A percentile compares a stretch with the other conserved stretches of the same genome.
Conservation (phyloP, 2,113 vertebrate genomes). For the Peromyscus polionotus region DNA sequence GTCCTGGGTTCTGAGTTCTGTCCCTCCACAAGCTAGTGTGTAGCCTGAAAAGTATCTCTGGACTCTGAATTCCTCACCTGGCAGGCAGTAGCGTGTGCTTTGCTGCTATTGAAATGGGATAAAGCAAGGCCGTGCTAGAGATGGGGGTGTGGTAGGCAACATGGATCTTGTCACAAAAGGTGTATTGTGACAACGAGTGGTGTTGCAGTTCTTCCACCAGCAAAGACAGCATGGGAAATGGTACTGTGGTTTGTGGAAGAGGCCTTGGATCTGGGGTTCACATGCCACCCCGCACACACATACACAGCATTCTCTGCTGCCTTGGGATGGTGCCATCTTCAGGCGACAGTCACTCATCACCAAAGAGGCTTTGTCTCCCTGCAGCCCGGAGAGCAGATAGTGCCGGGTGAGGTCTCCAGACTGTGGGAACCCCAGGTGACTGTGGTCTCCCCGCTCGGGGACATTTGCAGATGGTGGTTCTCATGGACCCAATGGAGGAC, state of each 20-base stretch:
- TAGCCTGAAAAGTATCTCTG: too few relatives aligned
- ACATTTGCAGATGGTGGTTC: conserved; percentile 91
- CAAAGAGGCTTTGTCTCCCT: neutral
- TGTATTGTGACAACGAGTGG: accelerated
- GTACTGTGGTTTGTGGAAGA: neutral
- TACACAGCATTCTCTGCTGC: neutral
- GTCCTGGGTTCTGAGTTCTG: too few relatives aligned
- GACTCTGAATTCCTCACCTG: neutral
- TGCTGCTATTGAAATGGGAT: accelerated
- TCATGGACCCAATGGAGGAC: conserved; percentile 95
- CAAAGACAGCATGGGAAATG: accelerated
- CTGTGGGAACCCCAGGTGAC: neutral
- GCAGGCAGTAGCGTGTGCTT: neutral
- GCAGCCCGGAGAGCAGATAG: neutral
- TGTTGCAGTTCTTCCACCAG: accelerated
- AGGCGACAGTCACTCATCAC: too few relatives aligned
- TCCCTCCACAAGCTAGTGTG: neutral
- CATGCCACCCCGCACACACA: too few relatives aligned
- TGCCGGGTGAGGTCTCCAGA: neutral
- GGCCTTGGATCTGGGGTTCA: neutral
- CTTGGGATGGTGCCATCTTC: neutral
- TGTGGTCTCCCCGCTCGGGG: accelerated
- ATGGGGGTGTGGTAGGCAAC: accelerated
- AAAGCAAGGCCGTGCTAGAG: neutral
- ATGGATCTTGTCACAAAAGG: neutral